Percentiles rank a stretch among this genome's conserved stretches.
Conservation (phyloP, 2,888 invertebrate species). For the Fabriciana adippe region DNA sequence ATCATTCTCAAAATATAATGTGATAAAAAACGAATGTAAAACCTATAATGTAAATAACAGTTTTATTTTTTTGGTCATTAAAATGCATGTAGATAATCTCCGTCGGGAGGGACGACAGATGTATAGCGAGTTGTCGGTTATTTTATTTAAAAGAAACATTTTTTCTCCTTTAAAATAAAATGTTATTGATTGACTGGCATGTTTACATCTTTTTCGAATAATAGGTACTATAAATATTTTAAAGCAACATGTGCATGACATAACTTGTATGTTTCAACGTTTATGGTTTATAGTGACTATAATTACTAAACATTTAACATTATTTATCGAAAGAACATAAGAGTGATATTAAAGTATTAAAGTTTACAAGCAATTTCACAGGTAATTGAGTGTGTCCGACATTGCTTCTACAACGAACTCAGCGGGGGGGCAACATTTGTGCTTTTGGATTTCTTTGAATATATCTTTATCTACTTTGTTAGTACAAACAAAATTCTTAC, state of each 20-base stretch:
- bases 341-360: constrained; percentile 48
- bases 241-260: constrained; percentile 8
- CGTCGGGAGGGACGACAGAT: constrained; percentile 62
- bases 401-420: constrained; percentile 50
- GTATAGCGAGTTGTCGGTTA: constrained; percentile 58
- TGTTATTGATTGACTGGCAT: constrained; percentile 7
- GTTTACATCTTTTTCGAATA: constrained; percentile 14
- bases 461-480: constrained; percentile 42
- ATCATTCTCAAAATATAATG: too few species aligned
- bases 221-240: constrained; percentile 15
- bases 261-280: background rate
- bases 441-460: constrained; percentile 47
- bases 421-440: constrained; percentile 52
- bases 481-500: background rate
- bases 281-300: constrained; percentile 2
- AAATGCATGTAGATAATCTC: constrained; percentile 28
- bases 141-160: constrained; percentile 19
- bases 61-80: background rate
- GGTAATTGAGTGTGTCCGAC: constrained; percentile 69
- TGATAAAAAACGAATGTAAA: too few species aligned
- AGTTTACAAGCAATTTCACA: constrained; percentile 69
- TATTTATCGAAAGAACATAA: constrained; percentile 22
- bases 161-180: background rate
- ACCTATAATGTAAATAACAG: background rate
- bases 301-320: background rate